A percentile compares a stretch with the other conserved stretches of the same genome.
These are phyloP conservation scores for Pinctada fucata DNA, from an alignment of 2,888 invertebrate species.

Conservation along the genomic window DNA sequence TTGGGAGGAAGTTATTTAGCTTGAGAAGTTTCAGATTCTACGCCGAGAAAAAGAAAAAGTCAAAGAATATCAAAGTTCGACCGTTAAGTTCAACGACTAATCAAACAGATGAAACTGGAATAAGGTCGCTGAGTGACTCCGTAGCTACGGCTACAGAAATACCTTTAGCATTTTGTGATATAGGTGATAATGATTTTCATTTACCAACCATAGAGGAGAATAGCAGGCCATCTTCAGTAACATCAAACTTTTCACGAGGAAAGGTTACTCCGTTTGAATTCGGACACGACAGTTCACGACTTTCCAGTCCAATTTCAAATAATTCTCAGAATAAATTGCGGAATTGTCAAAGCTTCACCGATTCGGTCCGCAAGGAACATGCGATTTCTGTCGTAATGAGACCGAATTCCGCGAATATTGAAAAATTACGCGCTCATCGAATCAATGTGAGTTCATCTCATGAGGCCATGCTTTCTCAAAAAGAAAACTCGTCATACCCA, in stretches of 20 bases:
- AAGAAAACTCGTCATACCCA: neutral
- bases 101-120: slow-evolving; percentile 17
- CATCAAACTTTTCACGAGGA: slow-evolving; percentile 9
- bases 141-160: neutral
- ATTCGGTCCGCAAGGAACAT: slow-evolving; percentile 2
- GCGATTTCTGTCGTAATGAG: slow-evolving; percentile 5
- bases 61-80: neutral
- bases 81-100: slow-evolving; percentile 18
- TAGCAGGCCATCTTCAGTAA: slow-evolving; percentile 13
- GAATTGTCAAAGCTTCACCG: neutral
- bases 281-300: neutral
- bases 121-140: slow-evolving; percentile 12
- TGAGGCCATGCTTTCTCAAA: neutral
- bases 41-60: slow-evolving; percentile 10
- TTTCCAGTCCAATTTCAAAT: neutral
- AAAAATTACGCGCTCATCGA: neutral
- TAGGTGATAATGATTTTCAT: slow-evolving; percentile 11
- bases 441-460: neutral
- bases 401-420: slow-evolving; percentile 10
- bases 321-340: neutral
- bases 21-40: slow-evolving; percentile 46
- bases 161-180: slow-evolving; percentile 2
- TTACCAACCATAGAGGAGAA: slow-evolving; percentile 13
- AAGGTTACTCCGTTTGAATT: slow-evolving; percentile 20
- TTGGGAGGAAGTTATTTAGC: slow-evolving; percentile 41